Conservation (phyloP, 2,888 invertebrate genomes). For the Tanytarsus gracilentus region DNA sequence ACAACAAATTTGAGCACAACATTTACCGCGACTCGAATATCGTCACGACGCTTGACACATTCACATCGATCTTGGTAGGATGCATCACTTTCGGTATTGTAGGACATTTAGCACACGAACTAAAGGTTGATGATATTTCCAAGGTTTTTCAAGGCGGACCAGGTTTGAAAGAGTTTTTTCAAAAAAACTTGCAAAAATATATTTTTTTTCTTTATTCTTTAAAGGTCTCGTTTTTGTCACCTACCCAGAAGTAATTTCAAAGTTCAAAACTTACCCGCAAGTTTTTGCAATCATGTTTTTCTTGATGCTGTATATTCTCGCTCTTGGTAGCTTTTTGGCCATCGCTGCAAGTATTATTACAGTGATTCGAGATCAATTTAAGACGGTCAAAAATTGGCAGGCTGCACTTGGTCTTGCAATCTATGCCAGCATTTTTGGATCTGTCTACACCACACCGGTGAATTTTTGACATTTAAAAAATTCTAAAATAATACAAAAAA, state of each 20-base stretch:
- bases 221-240: constrained; percentile 42
- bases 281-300: constrained; percentile 49
- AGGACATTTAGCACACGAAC: constrained; percentile 48
- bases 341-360: constrained; percentile 45
- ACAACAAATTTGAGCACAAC: constrained; percentile 52
- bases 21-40: constrained; percentile 48
- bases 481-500: not conserved
- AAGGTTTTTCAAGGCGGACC: constrained; percentile 48
- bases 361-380: constrained; percentile 45
- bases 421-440: constrained; percentile 48
- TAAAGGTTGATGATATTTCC: constrained; percentile 44
- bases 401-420: constrained; percentile 45
- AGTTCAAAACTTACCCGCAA: constrained; percentile 35
- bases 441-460: constrained; percentile 56
- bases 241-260: constrained; percentile 47
- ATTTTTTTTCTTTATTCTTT: constrained; percentile 47
- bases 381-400: constrained; percentile 43
- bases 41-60: constrained; percentile 49
- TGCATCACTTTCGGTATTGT: constrained; percentile 50
- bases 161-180: constrained; percentile 35
- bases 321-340: constrained; percentile 47
- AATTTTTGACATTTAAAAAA: constrained; percentile 44
- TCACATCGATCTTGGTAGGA: constrained; percentile 49
- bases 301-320: constrained; percentile 49
- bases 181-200: too few relatives aligned